phyloP scores from a whole-genome alignment of 2,888 invertebrate genomes.

The Lepidocyrtinus sp. region DNA sequence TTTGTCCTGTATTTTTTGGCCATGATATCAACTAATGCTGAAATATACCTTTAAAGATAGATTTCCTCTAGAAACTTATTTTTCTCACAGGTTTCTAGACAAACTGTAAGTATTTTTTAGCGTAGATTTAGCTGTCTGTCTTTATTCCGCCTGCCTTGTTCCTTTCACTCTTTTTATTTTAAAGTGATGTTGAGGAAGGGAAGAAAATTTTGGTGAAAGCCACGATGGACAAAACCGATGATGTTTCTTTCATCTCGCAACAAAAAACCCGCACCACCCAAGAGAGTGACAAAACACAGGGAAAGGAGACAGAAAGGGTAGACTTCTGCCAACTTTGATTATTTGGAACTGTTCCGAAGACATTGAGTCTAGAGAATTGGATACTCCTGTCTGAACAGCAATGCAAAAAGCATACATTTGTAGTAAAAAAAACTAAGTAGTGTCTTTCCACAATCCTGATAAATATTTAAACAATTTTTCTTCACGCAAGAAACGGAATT shows the following conservation, averaged over 20 bases:
- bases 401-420: not conserved
- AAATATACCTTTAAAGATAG: too few relatives aligned
- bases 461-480: slow-evolving; percentile 32
- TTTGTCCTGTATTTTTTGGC: too few relatives aligned
- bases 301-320: slow-evolving; percentile 28
- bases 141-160: slow-evolving; percentile 51
- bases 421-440: not conserved
- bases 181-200: slow-evolving; percentile 38
- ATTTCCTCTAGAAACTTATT: slow-evolving; percentile 33
- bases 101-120: too few relatives aligned
- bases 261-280: slow-evolving; percentile 31
- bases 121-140: slow-evolving; percentile 37
- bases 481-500: not conserved
- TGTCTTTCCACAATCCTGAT: slow-evolving; percentile 20
- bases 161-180: slow-evolving; percentile 26
- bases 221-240: slow-evolving; percentile 46
- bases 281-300: slow-evolving; percentile 23
- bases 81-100: too few relatives aligned
- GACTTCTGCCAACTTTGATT: slow-evolving; percentile 57
- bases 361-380: slow-evolving; percentile 6
- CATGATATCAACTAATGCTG: too few relatives aligned
- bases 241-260: slow-evolving; percentile 24
- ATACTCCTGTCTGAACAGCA: not conserved
- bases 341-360: slow-evolving; percentile 31
- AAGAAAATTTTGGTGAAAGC: slow-evolving; percentile 31